phyloP scores from a whole-genome alignment of 2,797 vertebrate genomes.

The Gymnoscopelus microlampas region DNA sequence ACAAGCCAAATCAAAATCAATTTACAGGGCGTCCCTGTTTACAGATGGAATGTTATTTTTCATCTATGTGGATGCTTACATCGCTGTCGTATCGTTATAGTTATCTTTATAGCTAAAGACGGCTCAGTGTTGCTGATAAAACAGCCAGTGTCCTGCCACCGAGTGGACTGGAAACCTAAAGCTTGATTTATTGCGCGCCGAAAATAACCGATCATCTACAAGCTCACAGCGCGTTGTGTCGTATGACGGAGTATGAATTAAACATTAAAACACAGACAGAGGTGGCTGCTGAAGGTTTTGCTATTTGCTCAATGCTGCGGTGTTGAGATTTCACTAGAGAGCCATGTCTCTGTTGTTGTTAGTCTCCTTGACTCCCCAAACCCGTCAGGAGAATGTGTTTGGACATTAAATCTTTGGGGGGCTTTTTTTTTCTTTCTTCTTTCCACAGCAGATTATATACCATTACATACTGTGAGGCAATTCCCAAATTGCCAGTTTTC shows the following conservation, averaged over 20 bases:
- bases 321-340: conserved; percentile 51
- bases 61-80: too few relatives aligned
- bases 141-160: conserved; percentile 50
- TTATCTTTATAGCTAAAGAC: neutral
- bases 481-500: conserved; percentile 34
- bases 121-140: conserved; percentile 61
- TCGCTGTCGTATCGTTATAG: too few relatives aligned
- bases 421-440: conserved; percentile 25
- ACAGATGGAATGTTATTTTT: too few relatives aligned
- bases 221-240: too few relatives aligned
- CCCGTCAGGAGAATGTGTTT: conserved; percentile 76
- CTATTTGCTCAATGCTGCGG: conserved; percentile 32
- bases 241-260: too few relatives aligned
- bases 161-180: conserved; percentile 33
- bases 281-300: conserved; percentile 53
- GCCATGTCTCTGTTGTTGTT: conserved; percentile 62
- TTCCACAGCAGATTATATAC: conserved; percentile 39
- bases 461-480: conserved; percentile 57
- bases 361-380: conserved; percentile 79
- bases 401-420: conserved; percentile 63
- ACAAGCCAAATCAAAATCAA: too few relatives aligned
- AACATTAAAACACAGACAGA: conserved; percentile 1
- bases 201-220: too few relatives aligned
- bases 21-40: too few relatives aligned
- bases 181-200: too few relatives aligned